Percentiles rank a stretch among this genome's conserved stretches.
These are phyloP conservation scores for Apodemus sylvaticus DNA, from an alignment of 2,113 vertebrate genomes.

Conservation along the genomic window DNA sequence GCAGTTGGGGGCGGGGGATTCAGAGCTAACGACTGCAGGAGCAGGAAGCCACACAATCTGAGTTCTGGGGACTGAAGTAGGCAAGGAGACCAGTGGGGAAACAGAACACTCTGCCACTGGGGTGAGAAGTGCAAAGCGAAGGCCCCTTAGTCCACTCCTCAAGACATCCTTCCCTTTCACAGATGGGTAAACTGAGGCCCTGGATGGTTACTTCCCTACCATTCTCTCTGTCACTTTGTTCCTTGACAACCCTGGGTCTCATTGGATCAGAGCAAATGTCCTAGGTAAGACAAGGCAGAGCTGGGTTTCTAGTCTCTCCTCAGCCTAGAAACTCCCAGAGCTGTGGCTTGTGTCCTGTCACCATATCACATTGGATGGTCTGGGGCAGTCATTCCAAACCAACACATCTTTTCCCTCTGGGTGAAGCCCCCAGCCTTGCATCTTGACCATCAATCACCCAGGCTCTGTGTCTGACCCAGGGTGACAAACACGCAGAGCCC, in stretches of 20 bases:
- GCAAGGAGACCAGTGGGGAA: background rate
- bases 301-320: background rate
- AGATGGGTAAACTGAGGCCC: background rate
- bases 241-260: background rate
- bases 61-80: background rate
- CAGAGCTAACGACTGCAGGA: background rate
- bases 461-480: background rate
- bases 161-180: background rate
- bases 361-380: background rate
- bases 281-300: background rate
- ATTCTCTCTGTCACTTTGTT: background rate
- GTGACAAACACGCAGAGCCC: background rate
- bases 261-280: background rate
- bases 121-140: background rate
- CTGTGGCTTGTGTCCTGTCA: background rate
- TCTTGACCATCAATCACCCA: background rate
- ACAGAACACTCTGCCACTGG: no score
- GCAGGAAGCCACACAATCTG: rapidly evolving
- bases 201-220: background rate
- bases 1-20: background rate
- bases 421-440: background rate
- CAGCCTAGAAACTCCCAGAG: background rate
- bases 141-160: background rate
- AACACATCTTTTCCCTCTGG: background rate
- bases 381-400: background rate